Evolutionary conservation across 1,140 invertebrate genomes (phyloP), one percentile per base, ranked within the genome.

Genomic region (Drosophila kanapiae): DNA sequence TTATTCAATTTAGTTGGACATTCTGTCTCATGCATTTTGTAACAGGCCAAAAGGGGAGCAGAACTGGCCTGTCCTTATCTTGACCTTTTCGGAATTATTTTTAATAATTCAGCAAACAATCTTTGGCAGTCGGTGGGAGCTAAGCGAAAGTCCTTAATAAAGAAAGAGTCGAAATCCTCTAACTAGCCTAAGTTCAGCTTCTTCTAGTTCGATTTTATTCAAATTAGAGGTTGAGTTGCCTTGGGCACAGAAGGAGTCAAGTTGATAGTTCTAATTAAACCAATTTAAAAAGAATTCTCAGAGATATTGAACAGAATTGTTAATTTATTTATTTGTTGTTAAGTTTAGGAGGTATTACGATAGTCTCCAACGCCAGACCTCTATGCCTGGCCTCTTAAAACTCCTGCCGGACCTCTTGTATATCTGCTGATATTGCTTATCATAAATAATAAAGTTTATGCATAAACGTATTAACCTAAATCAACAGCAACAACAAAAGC

Each of bases 1-100:
- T 88, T 88, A 88, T 88, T 88, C 85, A 88, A 88, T 88, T 90
- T 88, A 81, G 84, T 88, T 88, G 82, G 81, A 88, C 84, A 88
- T 88, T 81, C 75, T 75, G 85, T 58, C 85, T 88, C 80, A 88
- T 88, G 80, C 85, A 88, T 88, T 78, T 88, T 88, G 54, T 63
- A 88, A 45, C 60, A 84, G 75, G 70, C 70, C 56, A 56, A 77
- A 77, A 57, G 42, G 62, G 56, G 48, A 54, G 37, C 27, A 35
- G 4, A 35, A 40, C 42, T 2, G 53, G 53, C 45, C 42, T 69
- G 82, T 60, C 83, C 83, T 86, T 79, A 54, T 62, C 51, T 59
- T 77, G 84, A 88, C 84, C 84, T 88, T 88, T 81, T 75, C 77
- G 43, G 59, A 79, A 78, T 88, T 80, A 78, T 83, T 65, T 71